Base-by-base conservation (phyloP, 1,140 invertebrate species). In the Gryllus bimaculatus region DNA sequence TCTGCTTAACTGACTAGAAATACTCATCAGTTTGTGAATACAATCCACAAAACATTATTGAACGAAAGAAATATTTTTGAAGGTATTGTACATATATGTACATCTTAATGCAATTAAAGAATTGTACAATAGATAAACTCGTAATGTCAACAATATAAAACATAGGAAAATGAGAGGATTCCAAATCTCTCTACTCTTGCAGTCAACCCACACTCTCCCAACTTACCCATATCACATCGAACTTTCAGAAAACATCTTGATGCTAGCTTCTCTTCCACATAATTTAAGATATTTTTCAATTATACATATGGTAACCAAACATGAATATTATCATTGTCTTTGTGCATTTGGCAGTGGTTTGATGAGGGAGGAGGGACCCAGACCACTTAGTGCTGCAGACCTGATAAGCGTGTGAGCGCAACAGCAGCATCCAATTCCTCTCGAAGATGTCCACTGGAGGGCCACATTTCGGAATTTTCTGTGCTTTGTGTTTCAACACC, bases 351-450 rank as follows among this genome's bases (percentile, higher is more conserved):
- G 54, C 54, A 66, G 54, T 66, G 54, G 54, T 13, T 66, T 10
- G 54, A 18, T 66, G 18, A 66, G 20, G 3, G 74, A 75, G 8
- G 20, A 21, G 20, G 8, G 8, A 39, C n/a, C 74, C 26, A 21
- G 74, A 21, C 10, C 26, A 8, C 47, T 76, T 48, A 77, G n/a
- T 77, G 76, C 21, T 77, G 76, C 47, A 78, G 83, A 81, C 83
- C 83, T 39, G 89, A 89, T 78, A 91, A 83, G 39, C 86, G 86
- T 8, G 90, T 91, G 10, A 92, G 84, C 0, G 91, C 90, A 79
- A 92, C 90, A 3, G 91, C 91, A 4, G 91, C 91, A 83, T 92
- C 91, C 6, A 93, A 86, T 83, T 93, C 91, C 82, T 92, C 91
- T 81, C 89, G 73, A 47, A 79, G 78, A 48, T 20, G 47, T 21